A percentile compares a stretch with the other conserved stretches of the same genome.
Evolutionary conservation across 1,140 invertebrate genomes (phyloP).

Genomic region (Drosophila triauraria): DNA sequence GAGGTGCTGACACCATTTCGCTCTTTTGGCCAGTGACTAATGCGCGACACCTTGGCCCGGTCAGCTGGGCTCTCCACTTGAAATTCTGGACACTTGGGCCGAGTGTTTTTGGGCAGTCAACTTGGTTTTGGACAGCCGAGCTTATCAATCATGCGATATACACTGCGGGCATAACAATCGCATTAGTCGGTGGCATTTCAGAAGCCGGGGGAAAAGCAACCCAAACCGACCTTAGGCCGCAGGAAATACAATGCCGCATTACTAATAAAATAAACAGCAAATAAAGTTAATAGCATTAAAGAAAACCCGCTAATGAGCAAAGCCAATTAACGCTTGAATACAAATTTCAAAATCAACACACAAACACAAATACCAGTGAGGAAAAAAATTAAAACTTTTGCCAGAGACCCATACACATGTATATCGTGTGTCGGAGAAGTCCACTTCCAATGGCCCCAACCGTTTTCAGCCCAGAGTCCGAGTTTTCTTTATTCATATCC

Average conservation of each 20-base stretch:
- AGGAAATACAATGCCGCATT: conserved; percentile 76
- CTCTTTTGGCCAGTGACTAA: conserved; percentile 38
- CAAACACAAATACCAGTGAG: conserved; percentile 24
- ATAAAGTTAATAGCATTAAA: conserved; percentile 82
- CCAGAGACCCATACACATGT: conserved; percentile 20
- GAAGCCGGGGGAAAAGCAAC: conserved; percentile 5
- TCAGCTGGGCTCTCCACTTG: conserved; percentile 23
- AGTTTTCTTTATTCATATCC: conserved; percentile 55
- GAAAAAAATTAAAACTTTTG: conserved; percentile 39
- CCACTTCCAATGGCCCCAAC: conserved; percentile 26
- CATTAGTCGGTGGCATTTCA: conserved; percentile 56
- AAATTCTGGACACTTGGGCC: conserved; percentile 47
- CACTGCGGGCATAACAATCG: conserved; percentile 72
- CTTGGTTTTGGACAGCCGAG: conserved; percentile 23
- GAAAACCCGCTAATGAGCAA: conserved; percentile 76
- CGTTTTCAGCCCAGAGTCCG: conserved; percentile 21
- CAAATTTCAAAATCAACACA: conserved; percentile 79
- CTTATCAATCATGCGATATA: conserved; percentile 52
- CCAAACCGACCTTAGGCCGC: conserved; percentile 48
- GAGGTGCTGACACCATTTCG: conserved; percentile 28
- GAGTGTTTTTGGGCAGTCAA: conserved; percentile 32
- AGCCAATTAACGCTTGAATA: conserved; percentile 79
- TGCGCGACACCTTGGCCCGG: conserved; percentile 13
- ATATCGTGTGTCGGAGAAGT: conserved; percentile 4
- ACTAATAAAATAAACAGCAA: conserved; percentile 82